Base-by-base conservation (phyloP, 2,113 vertebrate species). In the Bombycilla garrulus region DNA sequence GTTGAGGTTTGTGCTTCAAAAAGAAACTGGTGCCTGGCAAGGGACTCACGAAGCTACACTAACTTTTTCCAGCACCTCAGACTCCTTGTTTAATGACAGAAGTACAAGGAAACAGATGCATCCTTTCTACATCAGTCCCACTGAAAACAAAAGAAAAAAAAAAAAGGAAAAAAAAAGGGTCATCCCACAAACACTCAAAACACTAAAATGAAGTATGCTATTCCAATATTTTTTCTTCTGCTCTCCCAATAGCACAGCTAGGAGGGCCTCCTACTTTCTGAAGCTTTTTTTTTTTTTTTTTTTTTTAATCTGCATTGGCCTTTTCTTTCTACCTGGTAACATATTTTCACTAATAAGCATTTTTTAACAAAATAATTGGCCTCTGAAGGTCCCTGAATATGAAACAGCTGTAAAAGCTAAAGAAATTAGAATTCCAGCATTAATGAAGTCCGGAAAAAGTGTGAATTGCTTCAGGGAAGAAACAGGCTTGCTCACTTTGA, bases 291-390 rank as follows among this genome's bases (percentile, higher is more conserved):
- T 44, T 76, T n/a, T 73, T 45, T 70, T 62, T 76, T 73, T 45
- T 70, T 65, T 23, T 45, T 45, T 10, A 38, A 69, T 47, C 77
- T 38, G 33, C 42, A 60, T 57, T 93, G 79, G 65, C 65, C 44
- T 96, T 82, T 93, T 88, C 74, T 93, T 93, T 85, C 47, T 92
- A 87, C 58, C 62, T 72, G 67, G 88, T 20, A 81, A 85, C 31
- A 67, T 26, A 42, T 80, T 96, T 95, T 97, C 93, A 92, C 97
- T 94, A 96, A 89, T 90, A 96, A 95, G 66, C 74, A 93, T 36
- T 91, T 89, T 62, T 95, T 61, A 64, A 66, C 65, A 93, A 94
- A 95, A 87, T 84, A 69, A 38, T 18, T 80, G 88, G 93, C 73
- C 96, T 95, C 65, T 64, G 23, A 92, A 88, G 69, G 77, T 92